A percentile compares a stretch with the other conserved stretches of the same genome.
Evolutionary conservation across 2,113 vertebrate species (phyloP).

Genomic region (Isurus oxyrinchus): DNA sequence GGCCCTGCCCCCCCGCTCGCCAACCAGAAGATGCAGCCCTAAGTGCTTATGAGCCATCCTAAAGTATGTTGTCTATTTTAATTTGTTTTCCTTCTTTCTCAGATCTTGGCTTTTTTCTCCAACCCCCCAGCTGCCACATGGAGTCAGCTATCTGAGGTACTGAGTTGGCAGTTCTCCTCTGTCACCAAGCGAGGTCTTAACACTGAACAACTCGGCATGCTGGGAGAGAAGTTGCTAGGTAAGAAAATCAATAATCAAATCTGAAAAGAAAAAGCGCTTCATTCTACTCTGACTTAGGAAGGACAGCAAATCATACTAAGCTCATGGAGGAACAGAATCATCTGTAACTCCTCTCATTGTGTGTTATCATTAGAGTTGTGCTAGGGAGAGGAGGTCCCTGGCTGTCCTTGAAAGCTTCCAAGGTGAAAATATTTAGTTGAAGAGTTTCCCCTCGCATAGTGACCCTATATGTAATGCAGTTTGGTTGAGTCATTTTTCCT

Average conservation of each 20-base stretch:
- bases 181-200: conserved; percentile 76
- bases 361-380: neutral
- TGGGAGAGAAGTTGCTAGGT: conserved; percentile 57
- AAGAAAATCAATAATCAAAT: conserved; percentile 15
- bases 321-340: neutral
- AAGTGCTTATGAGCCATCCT: neutral
- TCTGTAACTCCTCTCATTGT: neutral
- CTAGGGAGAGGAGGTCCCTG: neutral
- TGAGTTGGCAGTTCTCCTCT: conserved; percentile 90
- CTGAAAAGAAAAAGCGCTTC: neutral
- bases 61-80: neutral
- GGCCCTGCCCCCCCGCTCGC: no score
- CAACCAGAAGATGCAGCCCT: no score
- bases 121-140: conserved; percentile 72
- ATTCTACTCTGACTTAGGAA: neutral
- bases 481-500: neutral
- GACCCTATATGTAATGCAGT: neutral
- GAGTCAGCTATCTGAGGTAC: conserved; percentile 73
- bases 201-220: conserved; percentile 56
- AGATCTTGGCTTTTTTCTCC: conserved; percentile 80
- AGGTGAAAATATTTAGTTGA: neutral
- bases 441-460: neutral
- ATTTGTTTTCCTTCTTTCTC: neutral
- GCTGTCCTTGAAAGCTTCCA: neutral
- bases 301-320: neutral